These are phyloP conservation scores for Bimastos eiseni DNA, from an alignment of 2,888 invertebrate species.

Conservation along the genomic window DNA sequence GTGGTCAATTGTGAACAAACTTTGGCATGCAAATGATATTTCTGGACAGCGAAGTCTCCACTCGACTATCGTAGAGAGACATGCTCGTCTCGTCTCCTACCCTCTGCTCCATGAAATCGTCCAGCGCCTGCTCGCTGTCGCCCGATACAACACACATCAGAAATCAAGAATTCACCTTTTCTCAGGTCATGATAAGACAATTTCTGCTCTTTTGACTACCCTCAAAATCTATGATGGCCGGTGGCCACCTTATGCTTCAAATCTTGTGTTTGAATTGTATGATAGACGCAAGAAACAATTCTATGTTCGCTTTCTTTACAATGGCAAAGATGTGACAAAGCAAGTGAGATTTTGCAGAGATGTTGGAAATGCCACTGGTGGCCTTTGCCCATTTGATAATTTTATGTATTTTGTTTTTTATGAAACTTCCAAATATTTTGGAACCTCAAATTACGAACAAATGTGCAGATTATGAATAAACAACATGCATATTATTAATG, in stretches of 20 bases:
- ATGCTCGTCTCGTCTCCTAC: not conserved
- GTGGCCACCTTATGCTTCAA: not conserved
- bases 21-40: not conserved
- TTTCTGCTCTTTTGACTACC: not conserved
- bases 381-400: constrained; percentile 19
- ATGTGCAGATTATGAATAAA: constrained; percentile 14
- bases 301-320: constrained; percentile 25
- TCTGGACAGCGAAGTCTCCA: not conserved
- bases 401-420: constrained; percentile 8
- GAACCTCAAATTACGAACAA: not conserved
- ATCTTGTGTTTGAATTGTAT: not conserved
- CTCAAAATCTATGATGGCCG: not conserved
- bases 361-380: not conserved
- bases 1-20: not conserved
- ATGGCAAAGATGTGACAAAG: constrained; percentile 14
- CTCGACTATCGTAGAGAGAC: not conserved
- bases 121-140: not conserved
- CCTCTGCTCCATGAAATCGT: constrained; percentile 10
- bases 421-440: not conserved
- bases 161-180: not conserved
- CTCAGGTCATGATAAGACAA: constrained; percentile 17
- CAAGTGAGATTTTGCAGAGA: constrained; percentile 20
- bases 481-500: not conserved
- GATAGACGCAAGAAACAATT: constrained; percentile 1
- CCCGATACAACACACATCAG: not conserved